Evolutionary conservation across 1,140 invertebrate genomes (phyloP).

Genomic region (Sogatella furcifera): DNA sequence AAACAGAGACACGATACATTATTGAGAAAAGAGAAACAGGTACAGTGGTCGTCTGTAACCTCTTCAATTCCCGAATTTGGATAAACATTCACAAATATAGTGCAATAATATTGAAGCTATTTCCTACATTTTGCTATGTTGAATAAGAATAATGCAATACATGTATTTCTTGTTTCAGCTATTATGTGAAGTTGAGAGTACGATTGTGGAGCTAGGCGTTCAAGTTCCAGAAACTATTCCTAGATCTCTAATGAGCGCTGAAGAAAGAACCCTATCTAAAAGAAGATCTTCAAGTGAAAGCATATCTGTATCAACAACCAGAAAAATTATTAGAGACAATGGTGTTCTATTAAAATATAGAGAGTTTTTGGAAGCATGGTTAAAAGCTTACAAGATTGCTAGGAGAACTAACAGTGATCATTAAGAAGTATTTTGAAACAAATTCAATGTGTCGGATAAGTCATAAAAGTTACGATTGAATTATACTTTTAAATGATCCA

Average conservation of each 20-base stretch:
- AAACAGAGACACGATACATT: no score
- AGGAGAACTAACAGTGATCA: not conserved
- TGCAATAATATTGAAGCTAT: no score
- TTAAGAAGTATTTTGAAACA: constrained; percentile 2
- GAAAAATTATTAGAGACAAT: constrained; percentile 35
- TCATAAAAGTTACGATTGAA: not conserved
- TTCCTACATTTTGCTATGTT: no score
- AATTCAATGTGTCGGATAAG: no score
- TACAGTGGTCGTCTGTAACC: no score
- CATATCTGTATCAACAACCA: constrained; percentile 23
- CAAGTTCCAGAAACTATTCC: constrained; percentile 28
- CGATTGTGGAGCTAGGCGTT: constrained; percentile 24
- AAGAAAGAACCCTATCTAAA: constrained; percentile 31
- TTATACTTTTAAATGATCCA: not conserved
- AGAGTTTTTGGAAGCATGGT: constrained; percentile 23
- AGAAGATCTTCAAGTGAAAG: no score
- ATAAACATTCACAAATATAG: no score
- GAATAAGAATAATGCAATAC: no score
- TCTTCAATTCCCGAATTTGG: no score
- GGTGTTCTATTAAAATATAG: constrained; percentile 36
- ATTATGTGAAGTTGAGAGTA: constrained; percentile 36
- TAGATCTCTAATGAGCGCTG: constrained; percentile 32
- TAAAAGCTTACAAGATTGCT: not conserved
- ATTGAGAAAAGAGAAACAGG: no score
- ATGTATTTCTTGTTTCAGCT: constrained; percentile 19